Evolutionary conservation across 2,888 invertebrate genomes (phyloP), one percentile per base, ranked within the genome.

Genomic region (Thelaira solivaga): DNA sequence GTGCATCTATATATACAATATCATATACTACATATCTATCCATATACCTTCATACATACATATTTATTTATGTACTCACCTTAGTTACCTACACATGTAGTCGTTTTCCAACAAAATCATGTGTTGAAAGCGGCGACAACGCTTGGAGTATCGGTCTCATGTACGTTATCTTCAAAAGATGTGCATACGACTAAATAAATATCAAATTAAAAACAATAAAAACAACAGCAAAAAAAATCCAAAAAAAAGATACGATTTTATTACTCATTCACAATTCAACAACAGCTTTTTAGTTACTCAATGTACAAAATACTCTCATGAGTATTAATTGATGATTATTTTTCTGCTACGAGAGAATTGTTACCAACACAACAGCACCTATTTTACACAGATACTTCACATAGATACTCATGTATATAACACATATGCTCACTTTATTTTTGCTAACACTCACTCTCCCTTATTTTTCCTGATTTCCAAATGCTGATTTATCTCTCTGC

Each of bases 351-450:
- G 39, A 57, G 39, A 29, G 41, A 49, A 45, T 29, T 29, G 2
- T 31, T 7, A 68, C 61, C 1, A 39, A 75, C n/a, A 68, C 47
- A 10, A 6, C 24, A 0, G 0, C 3, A 61, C 2, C 3, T 22
- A n/a, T 43, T 71, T 13, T 5, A 75, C 80, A 80, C 51, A 81
- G 79, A 81, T 79, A 81, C 80, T 80, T 65, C 69, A 81, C 81
- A 81, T 64, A 81, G 80, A 80, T 80, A 81, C 80, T 71, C 65
- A 69, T 53, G 65, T 68, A 75, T 41, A 72, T 39, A 45, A 62
- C 31, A 31, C 24, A 10, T 1, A 2, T 13, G 2, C 62, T 39
- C 64, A 64, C 45, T 22, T 8, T 53, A n/a, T 41, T 1, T 29
- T 7, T 1, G 34, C 2, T 18, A 4, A 10, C 5, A 20, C 24